Percentiles rank a stretch among this genome's conserved stretches.
Evolutionary conservation across 2,888 invertebrate genomes (phyloP).

Genomic region (Diarsia dahlii): DNA sequence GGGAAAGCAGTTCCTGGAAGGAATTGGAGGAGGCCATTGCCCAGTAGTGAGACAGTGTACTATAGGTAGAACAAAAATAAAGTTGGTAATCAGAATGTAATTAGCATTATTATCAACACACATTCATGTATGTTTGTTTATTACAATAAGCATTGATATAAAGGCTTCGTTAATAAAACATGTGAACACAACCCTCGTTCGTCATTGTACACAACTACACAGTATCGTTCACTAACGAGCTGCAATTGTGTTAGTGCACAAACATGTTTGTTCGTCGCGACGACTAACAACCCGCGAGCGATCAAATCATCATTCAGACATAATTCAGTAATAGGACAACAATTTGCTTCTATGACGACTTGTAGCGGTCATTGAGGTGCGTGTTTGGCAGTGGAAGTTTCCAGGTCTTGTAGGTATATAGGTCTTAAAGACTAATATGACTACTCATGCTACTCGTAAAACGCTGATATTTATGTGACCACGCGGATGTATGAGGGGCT

Average conservation of each 20-base stretch:
- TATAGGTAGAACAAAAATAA: not conserved
- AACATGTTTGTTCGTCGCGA: conserved; percentile 19
- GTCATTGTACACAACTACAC: conserved; percentile 6
- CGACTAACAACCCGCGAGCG: conserved; percentile 27
- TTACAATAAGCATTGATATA: not conserved
- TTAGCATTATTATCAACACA: not conserved
- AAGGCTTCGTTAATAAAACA: conserved; percentile 5
- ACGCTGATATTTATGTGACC: not conserved
- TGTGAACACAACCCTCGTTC: not conserved
- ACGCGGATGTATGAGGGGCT: not conserved
- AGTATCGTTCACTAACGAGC: conserved; percentile 32
- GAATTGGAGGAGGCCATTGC: not conserved
- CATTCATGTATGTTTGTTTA: not conserved
- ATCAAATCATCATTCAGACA: conserved; percentile 46
- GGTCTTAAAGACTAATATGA: not conserved
- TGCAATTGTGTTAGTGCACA: conserved; percentile 25
- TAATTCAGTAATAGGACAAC: conserved; percentile 33
- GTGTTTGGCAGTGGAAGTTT: conserved; percentile 1
- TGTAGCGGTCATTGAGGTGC: not conserved
- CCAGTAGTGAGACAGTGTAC: not conserved
- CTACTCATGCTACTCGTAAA: not conserved
- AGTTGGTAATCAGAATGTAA: not conserved
- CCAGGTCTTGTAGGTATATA: not conserved
- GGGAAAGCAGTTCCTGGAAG: not conserved
- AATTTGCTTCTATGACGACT: conserved; percentile 28